Percentiles rank a stretch among this genome's conserved stretches.
Evolutionary conservation across 2,113 vertebrate species (phyloP).

Genomic region (Neotoma lepida): DNA sequence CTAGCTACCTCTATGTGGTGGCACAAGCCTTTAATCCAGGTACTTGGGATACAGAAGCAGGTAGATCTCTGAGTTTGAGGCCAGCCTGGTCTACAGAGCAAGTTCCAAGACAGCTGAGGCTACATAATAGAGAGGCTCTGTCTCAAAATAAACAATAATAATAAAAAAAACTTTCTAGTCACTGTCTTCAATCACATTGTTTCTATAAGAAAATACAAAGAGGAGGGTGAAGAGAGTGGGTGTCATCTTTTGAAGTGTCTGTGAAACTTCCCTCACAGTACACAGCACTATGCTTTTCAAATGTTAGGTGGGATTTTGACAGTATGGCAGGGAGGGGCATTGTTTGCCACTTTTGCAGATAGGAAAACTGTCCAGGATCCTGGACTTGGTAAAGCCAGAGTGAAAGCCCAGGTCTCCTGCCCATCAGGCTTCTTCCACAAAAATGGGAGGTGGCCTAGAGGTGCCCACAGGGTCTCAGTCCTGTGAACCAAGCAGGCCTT

Average conservation of each 20-base stretch:
- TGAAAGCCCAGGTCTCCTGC: not conserved
- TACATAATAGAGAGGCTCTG: not conserved
- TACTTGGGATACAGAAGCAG: not conserved
- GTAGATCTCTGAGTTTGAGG: not conserved
- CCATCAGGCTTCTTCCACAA: not conserved
- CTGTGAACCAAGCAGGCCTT: not conserved
- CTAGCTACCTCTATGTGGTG: not conserved
- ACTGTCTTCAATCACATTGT: not conserved
- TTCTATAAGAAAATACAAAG: not conserved
- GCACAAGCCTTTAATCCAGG: not conserved
- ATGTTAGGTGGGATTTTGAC: not conserved
- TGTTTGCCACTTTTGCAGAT: not conserved
- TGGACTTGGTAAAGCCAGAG: not conserved
- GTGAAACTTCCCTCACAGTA: not conserved
- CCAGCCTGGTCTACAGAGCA: not conserved
- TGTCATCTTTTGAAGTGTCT: not conserved
- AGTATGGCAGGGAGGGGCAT: rapidly evolving
- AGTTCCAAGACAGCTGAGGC: not conserved
- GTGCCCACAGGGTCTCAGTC: rapidly evolving
- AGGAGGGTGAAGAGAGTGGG: not conserved
- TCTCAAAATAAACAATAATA: not conserved
- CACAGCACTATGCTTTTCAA: not conserved
- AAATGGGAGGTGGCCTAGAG: rapidly evolving
- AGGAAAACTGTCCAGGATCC: not conserved
- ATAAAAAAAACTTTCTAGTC: not conserved